Conservation (phyloP, 2,797 vertebrate species). For the Poeciliopsis gracilis region DNA sequence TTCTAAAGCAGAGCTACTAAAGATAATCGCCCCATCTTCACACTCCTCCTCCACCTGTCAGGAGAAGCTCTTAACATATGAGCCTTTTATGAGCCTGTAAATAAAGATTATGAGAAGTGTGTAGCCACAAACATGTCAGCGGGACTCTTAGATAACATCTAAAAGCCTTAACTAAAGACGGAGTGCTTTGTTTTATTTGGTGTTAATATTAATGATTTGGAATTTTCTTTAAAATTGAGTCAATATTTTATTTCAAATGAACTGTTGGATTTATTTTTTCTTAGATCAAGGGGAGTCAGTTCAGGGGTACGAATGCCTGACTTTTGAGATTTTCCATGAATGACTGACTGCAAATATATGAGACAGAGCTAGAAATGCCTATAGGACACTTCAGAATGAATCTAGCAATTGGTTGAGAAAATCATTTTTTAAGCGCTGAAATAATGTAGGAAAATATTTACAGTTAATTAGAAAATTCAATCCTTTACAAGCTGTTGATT, state of each 20-base stretch:
- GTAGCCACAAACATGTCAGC: conserved; percentile 31
- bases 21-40: conserved; percentile 17
- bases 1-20: conserved; percentile 32
- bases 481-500: not conserved
- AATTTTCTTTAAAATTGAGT: not conserved
- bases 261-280: not conserved
- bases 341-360: not conserved
- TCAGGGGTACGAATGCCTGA: not conserved
- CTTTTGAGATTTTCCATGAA: not conserved
- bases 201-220: not conserved
- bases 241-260: not conserved
- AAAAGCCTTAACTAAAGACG: not conserved
- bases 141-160: conserved; percentile 26
- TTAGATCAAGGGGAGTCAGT: not conserved
- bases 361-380: not conserved
- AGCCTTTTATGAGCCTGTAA: conserved; percentile 52
- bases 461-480: not conserved
- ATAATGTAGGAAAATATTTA: not conserved
- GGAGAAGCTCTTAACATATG: conserved; percentile 32
- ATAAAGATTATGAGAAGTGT: conserved; percentile 47
- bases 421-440: not conserved
- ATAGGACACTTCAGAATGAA: not conserved
- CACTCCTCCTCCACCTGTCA: conserved; percentile 43
- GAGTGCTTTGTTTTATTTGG: not conserved
- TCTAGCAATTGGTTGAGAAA: not conserved